Conservation (phyloP, 2,113 vertebrate species). For the Beaufortia kweichowensis region DNA sequence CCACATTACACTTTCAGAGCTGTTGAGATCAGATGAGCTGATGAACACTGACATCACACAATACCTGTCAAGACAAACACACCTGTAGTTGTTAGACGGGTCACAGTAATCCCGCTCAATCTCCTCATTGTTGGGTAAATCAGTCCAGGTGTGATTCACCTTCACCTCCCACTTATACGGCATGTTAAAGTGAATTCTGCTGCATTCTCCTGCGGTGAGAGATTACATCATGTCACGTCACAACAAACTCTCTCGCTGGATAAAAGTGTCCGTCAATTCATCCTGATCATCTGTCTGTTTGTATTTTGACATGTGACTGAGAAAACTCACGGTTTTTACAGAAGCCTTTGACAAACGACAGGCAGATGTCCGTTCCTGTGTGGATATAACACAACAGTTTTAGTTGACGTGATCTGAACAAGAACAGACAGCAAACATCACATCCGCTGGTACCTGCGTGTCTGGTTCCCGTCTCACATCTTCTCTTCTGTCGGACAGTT, state of each 20-base stretch:
- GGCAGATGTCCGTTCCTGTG: constrained; percentile 51
- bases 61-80: too few relatives aligned
- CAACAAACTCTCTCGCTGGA: not conserved
- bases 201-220: constrained; percentile 50
- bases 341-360: constrained; percentile 47
- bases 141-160: constrained; percentile 34
- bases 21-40: too few relatives aligned
- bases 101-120: constrained; percentile 61
- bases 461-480: not conserved
- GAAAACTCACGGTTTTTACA: constrained; percentile 46
- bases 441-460: constrained; percentile 15
- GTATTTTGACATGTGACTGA: too few relatives aligned
- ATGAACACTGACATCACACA: too few relatives aligned
- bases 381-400: not conserved
- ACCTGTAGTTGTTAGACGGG: constrained; percentile 54
- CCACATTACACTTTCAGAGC: too few relatives aligned
- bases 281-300: too few relatives aligned
- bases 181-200: constrained; percentile 53
- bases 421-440: too few relatives aligned
- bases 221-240: not conserved
- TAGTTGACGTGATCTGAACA: too few relatives aligned
- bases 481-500: not conserved
- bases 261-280: too few relatives aligned
- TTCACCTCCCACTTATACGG: constrained; percentile 61
- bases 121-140: constrained; percentile 51